phyloP scores from a whole-genome alignment of 1,140 invertebrate species.

The Notospermus geniculatus region DNA sequence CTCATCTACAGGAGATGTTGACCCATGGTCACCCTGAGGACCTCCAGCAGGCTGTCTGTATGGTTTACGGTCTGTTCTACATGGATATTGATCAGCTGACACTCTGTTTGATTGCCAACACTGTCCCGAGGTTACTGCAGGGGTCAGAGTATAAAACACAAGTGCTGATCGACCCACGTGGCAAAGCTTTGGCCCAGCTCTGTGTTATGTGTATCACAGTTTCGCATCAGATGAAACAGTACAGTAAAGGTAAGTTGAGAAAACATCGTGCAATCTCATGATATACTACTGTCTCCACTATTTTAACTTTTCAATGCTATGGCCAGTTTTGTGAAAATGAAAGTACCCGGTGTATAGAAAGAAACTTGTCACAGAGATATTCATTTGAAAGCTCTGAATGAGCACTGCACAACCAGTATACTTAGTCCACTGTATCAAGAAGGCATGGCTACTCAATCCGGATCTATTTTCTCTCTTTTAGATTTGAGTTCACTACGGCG shows the following conservation, averaged over 20 bases:
- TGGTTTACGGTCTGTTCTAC: conserved; percentile 82
- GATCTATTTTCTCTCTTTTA: conserved; percentile 8
- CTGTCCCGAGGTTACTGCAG: conserved; percentile 51
- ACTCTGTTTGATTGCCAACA: conserved; percentile 63
- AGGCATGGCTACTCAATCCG: no score
- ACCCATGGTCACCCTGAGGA: conserved; percentile 60
- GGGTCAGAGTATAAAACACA: conserved; percentile 26
- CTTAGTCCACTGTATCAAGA: no score
- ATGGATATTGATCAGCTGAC: conserved; percentile 85
- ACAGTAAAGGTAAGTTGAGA: conserved; percentile 38
- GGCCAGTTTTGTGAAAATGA: no score
- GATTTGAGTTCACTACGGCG: conserved; percentile 33
- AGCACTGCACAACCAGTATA: no score
- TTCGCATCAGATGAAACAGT: conserved; percentile 47
- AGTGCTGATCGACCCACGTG: conserved; percentile 53
- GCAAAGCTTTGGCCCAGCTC: conserved; percentile 54
- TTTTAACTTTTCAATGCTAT: no score
- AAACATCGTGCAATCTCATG: neutral
- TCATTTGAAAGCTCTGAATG: no score
- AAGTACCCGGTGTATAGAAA: no score
- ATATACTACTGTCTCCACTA: no score
- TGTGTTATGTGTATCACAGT: conserved; percentile 54
- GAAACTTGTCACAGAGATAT: no score
- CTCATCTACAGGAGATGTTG: conserved; percentile 61
- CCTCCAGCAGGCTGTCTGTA: conserved; percentile 72